Base-by-base conservation (phyloP, 2,888 invertebrate genomes). In the Embidobia sp. region DNA sequence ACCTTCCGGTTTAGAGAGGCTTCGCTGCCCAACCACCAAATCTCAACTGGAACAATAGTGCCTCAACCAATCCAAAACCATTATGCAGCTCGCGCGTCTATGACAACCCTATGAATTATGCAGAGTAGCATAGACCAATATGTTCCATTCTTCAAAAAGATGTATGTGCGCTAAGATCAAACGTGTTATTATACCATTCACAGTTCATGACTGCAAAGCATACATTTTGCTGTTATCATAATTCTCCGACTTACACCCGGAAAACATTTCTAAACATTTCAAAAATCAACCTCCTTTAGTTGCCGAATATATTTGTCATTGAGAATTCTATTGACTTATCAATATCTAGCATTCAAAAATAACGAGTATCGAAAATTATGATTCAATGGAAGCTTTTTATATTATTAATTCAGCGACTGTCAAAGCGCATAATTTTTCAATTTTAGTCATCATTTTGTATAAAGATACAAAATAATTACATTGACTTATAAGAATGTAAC, bases 91-190 rank as follows among this genome's bases (percentile, higher is more conserved):
- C 84, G 85, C 87, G 87, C 88, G 85, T 84, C 87, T 86, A 86
- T 87, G 88, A 88, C 87, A 87, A 84, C 80, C 81, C 84, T 82
- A 88, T 88, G 87, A 88, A 88, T 88, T 87, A 88, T 88, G 87
- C 87, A 88, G 87, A 85, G 85, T 85, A 87, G 86, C 85, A 85
- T 86, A 87, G 85, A 86, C 86, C 87, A 85, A 88, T 87, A 87
- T 85, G 83, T 81, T 78, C 67, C 44, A 72, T 64, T 59, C 64
- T 70, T 48, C 61, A 55, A 70, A 46, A 67, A 51, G 67, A 59
- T 61, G 63, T 61, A 59, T 49, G 59, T 66, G 46, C 46, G 27
- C 51, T 63, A 74, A 75, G 55, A 64, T 69, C 77, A 64, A 70
- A 63, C 77, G 77, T 77, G 80, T 82, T 82, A 81, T 81, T 83